Percentiles rank a stretch among this genome's conserved stretches.
These are phyloP conservation scores for Dicaeum eximium DNA, from an alignment of 2,113 vertebrate species.

Conservation along the genomic window DNA sequence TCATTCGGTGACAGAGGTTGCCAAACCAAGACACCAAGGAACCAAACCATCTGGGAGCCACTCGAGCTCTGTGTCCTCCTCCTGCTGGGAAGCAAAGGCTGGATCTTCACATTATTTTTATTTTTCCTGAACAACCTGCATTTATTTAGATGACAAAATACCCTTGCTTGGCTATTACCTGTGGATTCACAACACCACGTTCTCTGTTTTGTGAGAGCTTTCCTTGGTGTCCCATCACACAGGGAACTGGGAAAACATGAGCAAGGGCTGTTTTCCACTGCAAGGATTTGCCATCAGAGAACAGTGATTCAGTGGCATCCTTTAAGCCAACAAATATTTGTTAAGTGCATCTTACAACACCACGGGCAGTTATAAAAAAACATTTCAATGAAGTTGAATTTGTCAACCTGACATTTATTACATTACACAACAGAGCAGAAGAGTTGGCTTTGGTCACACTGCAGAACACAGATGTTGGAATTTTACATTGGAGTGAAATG, in stretches of 20 bases:
- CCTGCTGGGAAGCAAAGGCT: background rate
- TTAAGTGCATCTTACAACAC: slow-evolving; percentile 5
- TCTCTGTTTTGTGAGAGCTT: background rate
- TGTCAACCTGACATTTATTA: background rate
- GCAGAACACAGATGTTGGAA: background rate
- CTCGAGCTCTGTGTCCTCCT: background rate
- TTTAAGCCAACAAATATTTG: background rate
- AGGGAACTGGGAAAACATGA: background rate
- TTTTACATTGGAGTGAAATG: background rate
- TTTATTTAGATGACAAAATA: background rate
- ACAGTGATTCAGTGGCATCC: background rate
- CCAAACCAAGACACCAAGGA: background rate
- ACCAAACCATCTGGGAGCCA: background rate
- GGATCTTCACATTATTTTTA: background rate
- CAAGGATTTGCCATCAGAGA: background rate
- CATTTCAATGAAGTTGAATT: background rate
- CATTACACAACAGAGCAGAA: background rate
- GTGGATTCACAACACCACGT: background rate
- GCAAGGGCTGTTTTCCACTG: background rate
- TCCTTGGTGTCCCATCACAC: background rate
- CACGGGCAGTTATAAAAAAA: background rate
- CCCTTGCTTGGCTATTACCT: background rate
- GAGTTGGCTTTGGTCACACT: background rate
- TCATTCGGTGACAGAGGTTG: accelerated
- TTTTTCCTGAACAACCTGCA: background rate